Conservation (phyloP, 2,113 vertebrate species). For the Candoia aspera region DNA sequence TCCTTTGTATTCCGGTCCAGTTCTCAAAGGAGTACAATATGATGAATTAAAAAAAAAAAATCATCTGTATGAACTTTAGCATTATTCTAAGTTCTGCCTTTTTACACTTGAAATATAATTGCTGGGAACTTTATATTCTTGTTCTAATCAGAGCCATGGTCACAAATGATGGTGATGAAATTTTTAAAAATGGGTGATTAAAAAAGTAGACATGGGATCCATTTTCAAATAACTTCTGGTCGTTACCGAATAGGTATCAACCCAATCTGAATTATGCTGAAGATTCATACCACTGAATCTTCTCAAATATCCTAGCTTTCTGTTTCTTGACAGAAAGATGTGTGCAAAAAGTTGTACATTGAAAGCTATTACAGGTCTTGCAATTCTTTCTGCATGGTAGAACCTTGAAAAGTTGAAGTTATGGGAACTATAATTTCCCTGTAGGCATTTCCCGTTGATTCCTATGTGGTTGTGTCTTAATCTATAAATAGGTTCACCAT, state of each 20-base stretch:
- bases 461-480: background rate
- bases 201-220: background rate
- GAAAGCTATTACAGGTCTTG: background rate
- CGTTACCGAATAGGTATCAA: too few relatives aligned
- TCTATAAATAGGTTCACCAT: background rate
- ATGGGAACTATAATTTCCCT: too few relatives aligned
- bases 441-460: too few relatives aligned
- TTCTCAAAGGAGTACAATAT: constrained; percentile 58
- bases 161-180: background rate
- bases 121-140: rapidly evolving
- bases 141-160: constrained; percentile 25
- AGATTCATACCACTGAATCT: background rate
- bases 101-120: background rate
- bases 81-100: background rate
- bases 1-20: constrained; percentile 43
- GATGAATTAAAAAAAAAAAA: constrained; percentile 43
- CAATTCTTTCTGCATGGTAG: background rate
- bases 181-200: background rate
- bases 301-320: too few relatives aligned
- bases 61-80: constrained; percentile 41
- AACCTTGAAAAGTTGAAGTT: background rate
- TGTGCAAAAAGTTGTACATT: too few relatives aligned
- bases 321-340: too few relatives aligned
- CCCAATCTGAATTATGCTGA: background rate
- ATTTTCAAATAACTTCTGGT: background rate